A percentile compares a stretch with the other conserved stretches of the same genome.
phyloP scores from a whole-genome alignment of 2,888 invertebrate genomes.

The Cerceris ruficornis region DNA sequence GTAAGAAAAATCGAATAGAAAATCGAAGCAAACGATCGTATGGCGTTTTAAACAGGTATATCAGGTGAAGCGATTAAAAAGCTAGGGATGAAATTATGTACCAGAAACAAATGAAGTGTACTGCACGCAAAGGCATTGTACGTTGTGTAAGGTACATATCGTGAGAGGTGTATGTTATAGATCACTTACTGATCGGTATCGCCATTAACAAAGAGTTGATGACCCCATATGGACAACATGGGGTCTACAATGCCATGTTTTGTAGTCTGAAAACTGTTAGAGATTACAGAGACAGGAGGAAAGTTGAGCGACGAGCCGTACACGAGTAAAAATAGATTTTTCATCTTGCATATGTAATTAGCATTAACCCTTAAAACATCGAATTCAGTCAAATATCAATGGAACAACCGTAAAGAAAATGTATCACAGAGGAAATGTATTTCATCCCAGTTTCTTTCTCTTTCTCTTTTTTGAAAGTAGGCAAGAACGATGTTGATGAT shows the following conservation, averaged over 20 bases:
- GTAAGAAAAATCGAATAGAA: constrained; percentile 33
- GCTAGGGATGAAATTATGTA: constrained; percentile 29
- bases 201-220: constrained; percentile 98
- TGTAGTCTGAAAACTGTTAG: constrained; percentile 84
- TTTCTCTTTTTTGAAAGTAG: constrained; percentile 12
- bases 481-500: constrained; percentile 35
- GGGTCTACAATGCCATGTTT: constrained; percentile 99
- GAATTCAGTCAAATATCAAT: constrained; percentile 14
- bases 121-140: constrained; percentile 54
- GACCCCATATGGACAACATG: constrained; percentile 99
- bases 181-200: constrained; percentile 97
- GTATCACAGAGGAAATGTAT: constrained; percentile 3
- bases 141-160: constrained; percentile 59
- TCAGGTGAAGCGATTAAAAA: constrained; percentile 32
- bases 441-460: constrained; percentile 20
- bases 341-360: constrained; percentile 44
- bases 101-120: constrained; percentile 36
- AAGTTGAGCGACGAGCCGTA: constrained; percentile 64
- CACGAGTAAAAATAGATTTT: constrained; percentile 61
- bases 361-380: constrained; percentile 64
- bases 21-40: constrained; percentile 24
- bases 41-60: constrained; percentile 16
- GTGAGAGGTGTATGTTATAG: constrained; percentile 74
- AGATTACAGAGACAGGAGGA: constrained; percentile 80
- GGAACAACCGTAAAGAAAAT: constrained; percentile 12